Base-by-base conservation (phyloP, 2,888 invertebrate species). In the Cosmopolites sordidus region DNA sequence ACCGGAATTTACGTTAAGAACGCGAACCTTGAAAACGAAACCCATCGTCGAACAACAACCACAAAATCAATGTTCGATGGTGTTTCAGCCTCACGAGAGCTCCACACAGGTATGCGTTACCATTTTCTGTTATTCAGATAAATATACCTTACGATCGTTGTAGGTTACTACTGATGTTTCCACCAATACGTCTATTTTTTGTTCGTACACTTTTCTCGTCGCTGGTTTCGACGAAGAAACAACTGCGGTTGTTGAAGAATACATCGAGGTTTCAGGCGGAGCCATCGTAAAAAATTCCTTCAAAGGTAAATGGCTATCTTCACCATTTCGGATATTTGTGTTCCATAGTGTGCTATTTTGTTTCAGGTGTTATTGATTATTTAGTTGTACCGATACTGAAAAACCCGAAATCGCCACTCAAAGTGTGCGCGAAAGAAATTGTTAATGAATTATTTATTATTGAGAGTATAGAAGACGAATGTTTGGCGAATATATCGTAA, bases 371-470 rank as follows among this genome's bases (percentile, higher is more conserved):
- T 1, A 79, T 83, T 1, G 84, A 88, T 70, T 87, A 80, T 69
- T 82, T 79, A 1, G 76, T 89, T 18, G 82, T 86, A 0, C 84
- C 86, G 1, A 69, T 73, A 18, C 73, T 76, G 40, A 76, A 78
- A 39, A 76, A 77, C 0, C 17, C 16, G 6, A n/a, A 15, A 18
- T 43, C 9, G 4, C 5, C 39, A 43, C 14, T 30, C 76, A 0
- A 68, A 73, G 41, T 22, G 3, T 72, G 75, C 0, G 84, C 82
- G 1, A 70, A 73, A 0, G 81, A 86, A 64, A 72, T 85, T 1
- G 83, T 90, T 49, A 88, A 86, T 1, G 80, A 83, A 60, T 78
- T 85, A 54, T 92, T 85, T 82, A 74, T 91, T 65, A 83, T 81
- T 69, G 86, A 87, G 64, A 87, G 86, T 62, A 72, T 81, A 12